Evolutionary conservation across 2,888 invertebrate species (phyloP), one percentile per base, ranked within the genome.

Genomic region (Leptura quadrifasciata): DNA sequence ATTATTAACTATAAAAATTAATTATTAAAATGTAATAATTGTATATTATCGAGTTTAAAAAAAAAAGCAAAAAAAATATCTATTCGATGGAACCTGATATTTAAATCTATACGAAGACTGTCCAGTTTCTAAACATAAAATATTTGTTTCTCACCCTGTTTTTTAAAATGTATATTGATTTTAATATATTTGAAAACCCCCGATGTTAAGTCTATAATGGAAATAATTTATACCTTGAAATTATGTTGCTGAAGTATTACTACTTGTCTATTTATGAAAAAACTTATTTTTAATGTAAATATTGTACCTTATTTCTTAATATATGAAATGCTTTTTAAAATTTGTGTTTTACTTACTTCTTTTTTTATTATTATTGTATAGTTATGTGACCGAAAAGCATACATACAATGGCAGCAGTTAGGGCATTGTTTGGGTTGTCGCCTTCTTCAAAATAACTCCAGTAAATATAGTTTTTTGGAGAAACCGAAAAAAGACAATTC

Each of bases 291-390:
- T 83, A 83, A 77, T 85, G 85, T 85, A 85, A 82, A 85, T 85
- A 85, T 82, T 83, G 81, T 84, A 82, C 76, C 77, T 84, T 83
- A 84, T 84, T 84, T 83, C 82, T 81, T 84, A 85, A 84, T 84
- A 84, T 79, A 84, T 75, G 72, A 81, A 78, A 79, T 79, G 82
- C 82, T 81, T 83, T 82, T 80, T 80, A 76, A 20, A 5, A n/a
- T 4, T 5, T n/a, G 15, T 20, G 67, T 20, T 55, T 68, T 18
- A 55, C 0, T 31, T 31, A 6, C 27, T n/a, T n/a, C n/a, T n/a
- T n/a, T n/a, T n/a, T n/a, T n/a, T n/a, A n/a, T n/a, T n/a, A n/a
- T n/a, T n/a, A n/a, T n/a, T n/a, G n/a, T n/a, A n/a, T n/a, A n/a
- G n/a, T n/a, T n/a, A n/a, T n/a, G n/a, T n/a, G n/a, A n/a, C n/a